Conservation (phyloP, 2,113 vertebrate genomes). For the Lycocorax pyrrhopterus region DNA sequence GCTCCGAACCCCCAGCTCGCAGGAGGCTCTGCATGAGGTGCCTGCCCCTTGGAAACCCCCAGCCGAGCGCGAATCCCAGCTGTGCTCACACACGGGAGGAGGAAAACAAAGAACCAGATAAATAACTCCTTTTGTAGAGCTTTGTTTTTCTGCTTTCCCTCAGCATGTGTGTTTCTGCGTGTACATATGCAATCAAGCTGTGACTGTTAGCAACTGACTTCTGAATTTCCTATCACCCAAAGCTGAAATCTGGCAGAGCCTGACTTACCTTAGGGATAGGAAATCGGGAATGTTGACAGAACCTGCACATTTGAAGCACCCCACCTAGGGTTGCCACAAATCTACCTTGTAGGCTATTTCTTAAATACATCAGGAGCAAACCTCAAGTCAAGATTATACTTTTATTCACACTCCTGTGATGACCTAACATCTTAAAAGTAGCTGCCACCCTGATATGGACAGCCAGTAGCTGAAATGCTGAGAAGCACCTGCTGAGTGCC, state of each 20-base stretch:
- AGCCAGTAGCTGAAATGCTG: not conserved
- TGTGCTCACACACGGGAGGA: not conserved
- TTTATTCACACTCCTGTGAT: not conserved
- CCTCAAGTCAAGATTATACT: not conserved
- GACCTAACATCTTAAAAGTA: not conserved
- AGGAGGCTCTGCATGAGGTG: not conserved
- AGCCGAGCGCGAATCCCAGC: not conserved
- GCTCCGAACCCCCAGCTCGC: fast-evolving
- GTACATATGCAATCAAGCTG: not conserved
- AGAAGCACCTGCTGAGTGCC: not conserved
- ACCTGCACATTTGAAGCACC: not conserved
- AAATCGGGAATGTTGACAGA: not conserved
- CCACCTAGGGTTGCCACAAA: not conserved
- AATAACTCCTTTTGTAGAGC: not conserved
- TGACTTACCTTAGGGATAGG: not conserved
- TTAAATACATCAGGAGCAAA: not conserved
- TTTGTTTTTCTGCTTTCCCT: not conserved
- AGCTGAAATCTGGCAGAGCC: not conserved
- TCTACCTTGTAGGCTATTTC: not conserved
- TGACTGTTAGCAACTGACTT: not conserved
- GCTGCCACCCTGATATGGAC: not conserved
- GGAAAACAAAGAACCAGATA: not conserved
- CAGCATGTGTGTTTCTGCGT: not conserved
- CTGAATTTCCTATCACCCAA: not conserved
- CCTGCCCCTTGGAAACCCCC: not conserved